Conservation (phyloP, 37 sponge, comb jelly and placozoan species). For the Mnemiopsis leidyi region DNA sequence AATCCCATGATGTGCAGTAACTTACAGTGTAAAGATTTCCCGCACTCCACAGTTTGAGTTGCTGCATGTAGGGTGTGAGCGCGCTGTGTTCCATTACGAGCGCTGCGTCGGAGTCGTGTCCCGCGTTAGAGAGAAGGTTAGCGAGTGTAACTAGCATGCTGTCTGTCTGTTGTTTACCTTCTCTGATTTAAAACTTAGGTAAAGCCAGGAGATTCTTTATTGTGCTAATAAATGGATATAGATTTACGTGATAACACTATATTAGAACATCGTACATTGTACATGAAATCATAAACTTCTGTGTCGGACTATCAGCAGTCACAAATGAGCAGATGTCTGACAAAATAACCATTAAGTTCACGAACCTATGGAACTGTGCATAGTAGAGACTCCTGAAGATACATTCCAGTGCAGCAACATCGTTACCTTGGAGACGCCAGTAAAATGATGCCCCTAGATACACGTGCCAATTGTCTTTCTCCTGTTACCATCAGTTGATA, state of each 20-base stretch:
- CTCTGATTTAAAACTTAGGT: too few species aligned
- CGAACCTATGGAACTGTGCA: conserved; percentile 1
- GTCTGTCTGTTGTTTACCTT: neutral
- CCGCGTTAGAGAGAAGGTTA: conserved; percentile 46
- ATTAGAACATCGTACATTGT: neutral
- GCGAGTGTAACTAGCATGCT: conserved; percentile 21
- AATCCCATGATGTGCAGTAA: neutral
- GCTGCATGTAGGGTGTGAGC: conserved; percentile 5
- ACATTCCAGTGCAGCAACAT: conserved; percentile 19
- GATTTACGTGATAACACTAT: too few species aligned
- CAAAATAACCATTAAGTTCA: too few species aligned
- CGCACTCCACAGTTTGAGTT: conserved; percentile 58
- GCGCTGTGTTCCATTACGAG: conserved; percentile 62
- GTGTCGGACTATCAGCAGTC: too few species aligned
- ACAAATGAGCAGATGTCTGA: too few species aligned
- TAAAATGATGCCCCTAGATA: conserved; percentile 46
- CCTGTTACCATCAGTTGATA: too few species aligned
- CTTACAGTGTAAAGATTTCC: conserved; percentile 53
- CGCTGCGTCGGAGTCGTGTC: conserved; percentile 48
- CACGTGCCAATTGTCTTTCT: conserved; percentile 24
- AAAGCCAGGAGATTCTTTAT: too few species aligned
- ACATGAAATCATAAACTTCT: too few species aligned
- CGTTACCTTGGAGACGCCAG: conserved; percentile 50
- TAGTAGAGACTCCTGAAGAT: conserved; percentile 35
- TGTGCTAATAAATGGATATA: too few species aligned